A percentile compares a stretch with the other conserved stretches of the same genome.
These are phyloP conservation scores for Zaprionus ghesquierei DNA, from an alignment of 1,140 invertebrate species.

Conservation along the genomic window DNA sequence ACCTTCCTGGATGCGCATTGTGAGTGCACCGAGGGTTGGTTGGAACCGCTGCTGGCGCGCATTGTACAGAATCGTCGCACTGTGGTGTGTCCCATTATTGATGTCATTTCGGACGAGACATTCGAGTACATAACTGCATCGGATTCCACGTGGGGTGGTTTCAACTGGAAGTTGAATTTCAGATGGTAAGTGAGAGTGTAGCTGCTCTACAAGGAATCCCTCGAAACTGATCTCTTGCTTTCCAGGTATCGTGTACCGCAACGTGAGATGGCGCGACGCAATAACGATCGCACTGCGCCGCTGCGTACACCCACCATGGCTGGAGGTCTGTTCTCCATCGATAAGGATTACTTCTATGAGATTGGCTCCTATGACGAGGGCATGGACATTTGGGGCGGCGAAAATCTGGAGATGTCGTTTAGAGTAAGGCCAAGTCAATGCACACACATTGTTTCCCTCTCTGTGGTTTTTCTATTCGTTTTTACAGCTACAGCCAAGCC, in stretches of 20 bases:
- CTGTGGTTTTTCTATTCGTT: constrained; percentile 45
- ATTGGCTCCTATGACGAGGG: constrained; percentile 98
- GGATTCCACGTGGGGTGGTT: constrained; percentile 98
- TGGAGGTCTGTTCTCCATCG: constrained; percentile 98
- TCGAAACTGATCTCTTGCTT: background rate
- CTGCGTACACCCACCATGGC: constrained; percentile 98
- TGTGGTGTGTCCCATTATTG: constrained; percentile 98
- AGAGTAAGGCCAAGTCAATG: constrained; percentile 88
- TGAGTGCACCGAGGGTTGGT: constrained; percentile 97
- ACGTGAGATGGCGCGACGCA: constrained; percentile 95
- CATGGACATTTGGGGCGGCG: constrained; percentile 99
- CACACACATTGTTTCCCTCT: constrained; percentile 3
- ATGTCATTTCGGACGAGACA: constrained; percentile 98
- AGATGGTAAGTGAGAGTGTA: constrained; percentile 88
- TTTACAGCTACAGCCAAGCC: constrained; percentile 62
- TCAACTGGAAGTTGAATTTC: constrained; percentile 99
- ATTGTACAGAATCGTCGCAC: constrained; percentile 96
- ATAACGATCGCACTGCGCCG: constrained; percentile 94
- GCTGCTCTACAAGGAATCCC: background rate
- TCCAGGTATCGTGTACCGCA: constrained; percentile 96
- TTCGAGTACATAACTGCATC: constrained; percentile 98
- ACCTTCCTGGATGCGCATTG: constrained; percentile 98
- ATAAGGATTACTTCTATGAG: constrained; percentile 98
- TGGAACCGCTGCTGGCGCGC: constrained; percentile 94
- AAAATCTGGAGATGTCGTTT: constrained; percentile 99